phyloP scores from a whole-genome alignment of 35 echinoderm and acorn worm species.

The Heliocidaris erythrogramma region DNA sequence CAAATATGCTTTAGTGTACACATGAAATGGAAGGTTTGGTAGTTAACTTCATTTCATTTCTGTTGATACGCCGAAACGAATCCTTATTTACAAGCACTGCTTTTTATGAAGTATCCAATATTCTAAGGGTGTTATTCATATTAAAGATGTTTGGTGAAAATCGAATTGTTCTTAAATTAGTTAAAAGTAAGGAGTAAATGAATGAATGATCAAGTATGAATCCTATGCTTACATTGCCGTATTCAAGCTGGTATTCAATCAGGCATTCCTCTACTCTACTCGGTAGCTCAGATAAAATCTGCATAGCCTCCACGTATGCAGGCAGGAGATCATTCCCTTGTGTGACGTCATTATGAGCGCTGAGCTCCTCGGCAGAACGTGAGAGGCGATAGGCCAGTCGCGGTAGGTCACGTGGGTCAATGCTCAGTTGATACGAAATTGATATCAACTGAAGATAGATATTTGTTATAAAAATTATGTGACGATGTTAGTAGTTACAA shows the following conservation, averaged over 20 bases:
- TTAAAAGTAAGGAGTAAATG: too few relatives aligned
- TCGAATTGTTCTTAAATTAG: too few relatives aligned
- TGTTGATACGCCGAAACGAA: background rate
- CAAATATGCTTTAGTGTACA: background rate
- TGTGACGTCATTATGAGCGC: constrained; percentile 37
- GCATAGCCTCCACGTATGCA: constrained; percentile 31
- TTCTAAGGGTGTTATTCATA: too few relatives aligned
- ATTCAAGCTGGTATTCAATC: background rate
- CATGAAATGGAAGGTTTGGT: background rate
- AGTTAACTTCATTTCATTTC: background rate
- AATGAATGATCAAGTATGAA: too few relatives aligned
- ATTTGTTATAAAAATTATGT: background rate
- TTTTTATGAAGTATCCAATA: too few relatives aligned
- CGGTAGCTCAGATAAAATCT: constrained; percentile 43
- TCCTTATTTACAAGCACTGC: too few relatives aligned
- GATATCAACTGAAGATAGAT: background rate
- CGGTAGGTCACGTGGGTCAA: constrained; percentile 33
- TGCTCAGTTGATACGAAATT: background rate
- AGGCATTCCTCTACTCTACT: constrained; percentile 22
- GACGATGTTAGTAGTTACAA: background rate
- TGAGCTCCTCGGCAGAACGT: constrained; percentile 5
- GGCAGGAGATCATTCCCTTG: background rate
- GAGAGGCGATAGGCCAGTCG: constrained; percentile 33
- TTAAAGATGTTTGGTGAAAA: too few relatives aligned
- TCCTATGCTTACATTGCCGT: constrained; percentile 39